phyloP scores from a whole-genome alignment of 2,113 vertebrate species.

The Macroglossus sobrinus region DNA sequence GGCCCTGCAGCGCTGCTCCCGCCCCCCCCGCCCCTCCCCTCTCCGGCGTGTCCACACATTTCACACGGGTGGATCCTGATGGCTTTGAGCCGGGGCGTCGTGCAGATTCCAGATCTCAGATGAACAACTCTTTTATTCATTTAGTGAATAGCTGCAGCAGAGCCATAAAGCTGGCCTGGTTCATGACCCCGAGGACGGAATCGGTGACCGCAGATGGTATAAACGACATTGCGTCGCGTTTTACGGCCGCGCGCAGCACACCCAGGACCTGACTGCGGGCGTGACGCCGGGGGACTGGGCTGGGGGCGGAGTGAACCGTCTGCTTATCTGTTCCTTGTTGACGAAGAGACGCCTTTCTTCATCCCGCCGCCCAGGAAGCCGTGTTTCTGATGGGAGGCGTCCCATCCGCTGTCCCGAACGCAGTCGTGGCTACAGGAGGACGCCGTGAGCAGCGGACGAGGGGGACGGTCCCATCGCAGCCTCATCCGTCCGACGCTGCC shows the following conservation, averaged over 20 bases:
- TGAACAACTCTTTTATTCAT: conserved; percentile 80
- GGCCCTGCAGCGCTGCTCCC: neutral
- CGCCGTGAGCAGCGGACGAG: too few species aligned
- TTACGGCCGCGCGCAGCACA: conserved; percentile 68
- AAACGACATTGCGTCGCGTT: conserved; percentile 75
- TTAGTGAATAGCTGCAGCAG: conserved; percentile 79
- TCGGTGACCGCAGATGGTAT: conserved; percentile 82
- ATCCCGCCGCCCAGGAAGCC: neutral
- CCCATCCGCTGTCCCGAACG: neutral
- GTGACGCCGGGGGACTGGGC: conserved; percentile 10
- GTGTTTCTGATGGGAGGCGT: rapidly evolving
- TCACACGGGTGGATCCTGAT: conserved; percentile 62
- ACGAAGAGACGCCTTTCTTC: conserved; percentile 58
- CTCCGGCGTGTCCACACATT: neutral
- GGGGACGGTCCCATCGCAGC: neutral
- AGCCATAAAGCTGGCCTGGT: conserved; percentile 77
- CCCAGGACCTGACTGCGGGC: conserved; percentile 50
- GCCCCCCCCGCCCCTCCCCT: rapidly evolving
- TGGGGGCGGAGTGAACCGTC: neutral
- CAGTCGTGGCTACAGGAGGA: too few species aligned
- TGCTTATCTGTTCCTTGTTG: conserved; percentile 58
- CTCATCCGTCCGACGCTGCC: neutral
- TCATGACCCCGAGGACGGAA: conserved; percentile 80
- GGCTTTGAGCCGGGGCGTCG: conserved; percentile 66
- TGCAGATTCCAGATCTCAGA: conserved; percentile 73